These are phyloP conservation scores for Gallinago nigripennis DNA, from an alignment of 2,797 vertebrate species.

Conservation along the genomic window DNA sequence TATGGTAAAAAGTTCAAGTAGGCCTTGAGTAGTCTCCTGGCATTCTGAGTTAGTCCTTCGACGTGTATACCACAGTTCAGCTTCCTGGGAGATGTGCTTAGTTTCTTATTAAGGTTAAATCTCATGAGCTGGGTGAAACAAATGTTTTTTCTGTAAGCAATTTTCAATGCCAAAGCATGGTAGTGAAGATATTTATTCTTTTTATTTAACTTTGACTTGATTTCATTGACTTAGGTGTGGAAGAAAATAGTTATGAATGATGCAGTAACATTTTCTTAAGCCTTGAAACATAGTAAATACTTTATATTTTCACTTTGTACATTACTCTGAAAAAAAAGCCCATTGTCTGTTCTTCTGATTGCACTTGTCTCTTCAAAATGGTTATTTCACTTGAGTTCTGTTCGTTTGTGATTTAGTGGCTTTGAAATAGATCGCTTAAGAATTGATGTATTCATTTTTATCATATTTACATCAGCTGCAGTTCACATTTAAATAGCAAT, in stretches of 20 bases:
- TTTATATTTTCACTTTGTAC: not conserved
- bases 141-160: not conserved
- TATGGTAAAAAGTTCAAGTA: not conserved
- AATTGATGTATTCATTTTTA: slow-evolving; percentile 9
- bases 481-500: slow-evolving; percentile 9
- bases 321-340: not conserved
- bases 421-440: slow-evolving; percentile 7
- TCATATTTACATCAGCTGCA: not conserved
- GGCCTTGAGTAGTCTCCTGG: not conserved
- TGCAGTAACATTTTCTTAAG: not conserved
- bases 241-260: not conserved
- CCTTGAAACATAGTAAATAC: not conserved
- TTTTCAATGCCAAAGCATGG: not conserved
- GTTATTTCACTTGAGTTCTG: not conserved
- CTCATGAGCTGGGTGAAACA: not conserved
- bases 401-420: not conserved
- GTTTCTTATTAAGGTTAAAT: not conserved
- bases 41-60: not conserved
- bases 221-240: not conserved
- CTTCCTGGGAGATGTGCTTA: not conserved
- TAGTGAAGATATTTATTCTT: not conserved
- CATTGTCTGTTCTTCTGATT: not conserved
- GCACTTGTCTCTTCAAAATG: not conserved
- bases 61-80: rapidly evolving
- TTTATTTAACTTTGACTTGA: not conserved